Evolutionary conservation across 2,797 vertebrate genomes (phyloP).

Genomic region (Sebastes itinus): DNA sequence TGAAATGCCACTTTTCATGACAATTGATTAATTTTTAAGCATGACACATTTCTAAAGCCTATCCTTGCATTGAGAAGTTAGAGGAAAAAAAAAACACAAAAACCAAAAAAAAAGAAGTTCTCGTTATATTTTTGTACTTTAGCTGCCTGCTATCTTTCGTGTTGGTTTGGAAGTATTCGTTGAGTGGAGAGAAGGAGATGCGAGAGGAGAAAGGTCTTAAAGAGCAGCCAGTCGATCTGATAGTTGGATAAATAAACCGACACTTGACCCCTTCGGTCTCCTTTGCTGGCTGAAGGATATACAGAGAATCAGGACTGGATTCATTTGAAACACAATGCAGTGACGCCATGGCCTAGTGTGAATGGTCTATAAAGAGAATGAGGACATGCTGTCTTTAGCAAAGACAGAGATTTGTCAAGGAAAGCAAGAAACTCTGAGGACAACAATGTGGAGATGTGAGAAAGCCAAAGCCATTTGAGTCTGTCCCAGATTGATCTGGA

Average conservation of each 20-base stretch:
- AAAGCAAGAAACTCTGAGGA: slow-evolving; percentile 2
- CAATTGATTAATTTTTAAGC: slow-evolving; percentile 88
- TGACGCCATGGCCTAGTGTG: slow-evolving; percentile 32
- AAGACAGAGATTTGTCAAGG: slow-evolving; percentile 12
- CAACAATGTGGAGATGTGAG: neutral
- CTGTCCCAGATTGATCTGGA: slow-evolving; percentile 37
- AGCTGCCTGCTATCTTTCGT: slow-evolving; percentile 77
- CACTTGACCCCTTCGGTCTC: slow-evolving; percentile 27
- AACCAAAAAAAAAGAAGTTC: slow-evolving; percentile 71
- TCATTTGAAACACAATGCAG: slow-evolving; percentile 40
- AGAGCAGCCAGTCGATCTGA: slow-evolving; percentile 7
- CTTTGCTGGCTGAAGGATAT: slow-evolving; percentile 22
- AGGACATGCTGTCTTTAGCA: slow-evolving; percentile 23
- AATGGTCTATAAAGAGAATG: slow-evolving; percentile 21
- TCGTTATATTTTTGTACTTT: slow-evolving; percentile 96
- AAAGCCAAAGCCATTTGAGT: slow-evolving; percentile 52
- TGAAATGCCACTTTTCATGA: slow-evolving; percentile 92
- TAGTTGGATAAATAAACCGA: slow-evolving; percentile 5
- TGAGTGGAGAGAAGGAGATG: slow-evolving; percentile 12
- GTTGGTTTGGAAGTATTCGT: slow-evolving; percentile 50
- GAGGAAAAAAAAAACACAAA: slow-evolving; percentile 52
- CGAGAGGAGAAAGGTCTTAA: slow-evolving; percentile 11
- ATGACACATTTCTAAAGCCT: slow-evolving; percentile 94
- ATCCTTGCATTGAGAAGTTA: slow-evolving; percentile 76
- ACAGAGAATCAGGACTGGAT: slow-evolving; percentile 32